These are phyloP conservation scores for Metellina segmentata DNA, from an alignment of 2,888 invertebrate species.

Conservation along the genomic window DNA sequence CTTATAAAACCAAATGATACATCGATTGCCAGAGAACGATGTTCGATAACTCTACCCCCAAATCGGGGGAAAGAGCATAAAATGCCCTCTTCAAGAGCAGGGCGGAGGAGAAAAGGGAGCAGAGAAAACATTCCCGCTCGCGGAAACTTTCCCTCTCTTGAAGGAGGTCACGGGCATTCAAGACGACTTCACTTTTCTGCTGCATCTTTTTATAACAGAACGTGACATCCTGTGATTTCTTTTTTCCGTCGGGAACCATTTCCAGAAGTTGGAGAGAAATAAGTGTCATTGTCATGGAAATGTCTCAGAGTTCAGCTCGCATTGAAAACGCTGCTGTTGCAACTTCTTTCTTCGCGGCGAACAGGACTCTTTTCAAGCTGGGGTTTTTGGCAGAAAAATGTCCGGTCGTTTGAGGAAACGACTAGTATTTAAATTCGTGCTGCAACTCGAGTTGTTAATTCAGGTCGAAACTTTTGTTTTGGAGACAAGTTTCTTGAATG, in stretches of 20 bases:
- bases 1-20: neutral
- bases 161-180: conserved; percentile 15
- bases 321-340: conserved; percentile 2
- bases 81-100: neutral
- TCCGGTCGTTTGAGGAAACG: no score
- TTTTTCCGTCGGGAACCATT: conserved; percentile 17
- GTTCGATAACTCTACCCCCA: conserved; percentile 12
- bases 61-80: conserved; percentile 10
- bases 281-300: conserved; percentile 60
- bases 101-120: neutral
- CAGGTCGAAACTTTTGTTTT: no score
- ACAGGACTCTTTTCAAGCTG: neutral
- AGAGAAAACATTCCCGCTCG: conserved; percentile 12
- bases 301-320: conserved; percentile 1
- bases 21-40: conserved; percentile 3
- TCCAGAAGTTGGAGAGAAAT: conserved; percentile 15
- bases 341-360: neutral
- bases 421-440: no score
- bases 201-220: conserved; percentile 26
- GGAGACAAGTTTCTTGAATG: no score
- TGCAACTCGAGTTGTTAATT: no score
- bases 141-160: conserved; percentile 11
- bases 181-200: conserved; percentile 45
- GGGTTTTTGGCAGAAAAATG: no score
- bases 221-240: conserved; percentile 23